Base-by-base conservation (phyloP, 2,888 invertebrate species). In the Drosophila multiciliata region DNA sequence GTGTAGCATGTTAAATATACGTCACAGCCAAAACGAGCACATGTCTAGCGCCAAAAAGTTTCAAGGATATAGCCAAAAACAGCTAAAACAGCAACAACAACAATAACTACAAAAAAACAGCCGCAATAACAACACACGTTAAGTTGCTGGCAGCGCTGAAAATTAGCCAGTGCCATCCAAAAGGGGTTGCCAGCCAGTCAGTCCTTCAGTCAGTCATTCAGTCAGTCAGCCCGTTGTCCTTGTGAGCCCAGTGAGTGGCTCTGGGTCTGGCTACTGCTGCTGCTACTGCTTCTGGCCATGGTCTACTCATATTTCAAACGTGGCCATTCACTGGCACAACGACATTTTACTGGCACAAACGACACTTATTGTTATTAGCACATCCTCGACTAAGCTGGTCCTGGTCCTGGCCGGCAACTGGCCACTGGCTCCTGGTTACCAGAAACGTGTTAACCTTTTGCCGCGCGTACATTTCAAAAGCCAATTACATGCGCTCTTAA, bases 401-500 rank as follows among this genome's bases (percentile, higher is more conserved):
- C 59, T 59, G 15, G 26, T 26, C 33, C 26, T 48, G 48, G 11
- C 20, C 20, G 6, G 7, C 20, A 11, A 45, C 17, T 38, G 50
- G 33, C 54, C 36, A 1, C 15, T 42, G 65, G 53, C 66, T 64
- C 64, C 67, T 66, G 69, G 79, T 60, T 72, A 66, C 67, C 60
- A 73, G 33, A 59, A 81, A 84, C 79, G 90, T 89, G 86, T 86
- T 87, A 89, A 87, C 86, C 90, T 85, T 80, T 89, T 77, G 82
- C 63, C 73, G 72, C 75, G 82, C 73, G 75, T 53, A 79, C 87
- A 87, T 86, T 90, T 88, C 83, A 90, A 92, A 91, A 91, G 92
- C 92, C 92, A 91, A 91, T 92, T 91, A 91, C 91, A 91, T 91
- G 90, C 90, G 87, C 91, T 92, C 87, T 91, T 89, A 82, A 91